Evolutionary conservation across 92 coral and sea anemone species (phyloP).

Genomic region (Scolanthus callimorphus): DNA sequence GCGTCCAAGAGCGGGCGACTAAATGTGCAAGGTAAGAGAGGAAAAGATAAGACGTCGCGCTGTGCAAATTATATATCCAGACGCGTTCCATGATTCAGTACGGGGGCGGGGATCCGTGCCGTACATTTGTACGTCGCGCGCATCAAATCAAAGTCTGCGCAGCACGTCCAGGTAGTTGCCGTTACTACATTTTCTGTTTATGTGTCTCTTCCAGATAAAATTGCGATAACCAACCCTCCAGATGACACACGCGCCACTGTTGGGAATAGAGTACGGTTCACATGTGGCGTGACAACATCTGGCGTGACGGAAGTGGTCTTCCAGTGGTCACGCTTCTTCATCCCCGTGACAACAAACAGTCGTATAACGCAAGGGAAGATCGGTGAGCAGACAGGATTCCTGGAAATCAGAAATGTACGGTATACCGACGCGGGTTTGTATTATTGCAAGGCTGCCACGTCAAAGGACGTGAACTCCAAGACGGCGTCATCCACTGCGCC

Average conservation of each 20-base stretch:
- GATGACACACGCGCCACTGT: constrained; percentile 17
- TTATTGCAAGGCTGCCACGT: constrained; percentile 40
- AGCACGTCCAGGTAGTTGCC: too few relatives aligned
- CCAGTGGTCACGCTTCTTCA: constrained; percentile 50
- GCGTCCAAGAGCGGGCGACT: constrained; percentile 55
- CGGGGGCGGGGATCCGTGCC: too few relatives aligned
- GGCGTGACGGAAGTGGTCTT: constrained; percentile 52
- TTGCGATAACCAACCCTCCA: constrained; percentile 50
- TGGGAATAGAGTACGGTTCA: constrained; percentile 44
- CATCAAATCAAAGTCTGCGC: too few relatives aligned
- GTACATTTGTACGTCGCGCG: too few relatives aligned
- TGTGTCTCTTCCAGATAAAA: too few relatives aligned
- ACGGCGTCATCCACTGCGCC: constrained; percentile 21
- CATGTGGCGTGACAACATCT: constrained; percentile 58
- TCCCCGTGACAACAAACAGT: constrained; percentile 23
- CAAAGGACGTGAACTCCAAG: constrained; percentile 20
- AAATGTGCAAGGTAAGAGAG: constrained; percentile 66
- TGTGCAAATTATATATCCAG: too few relatives aligned
- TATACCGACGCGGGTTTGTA: constrained; percentile 65
- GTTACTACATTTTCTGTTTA: too few relatives aligned
- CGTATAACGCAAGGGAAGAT: constrained; percentile 38
- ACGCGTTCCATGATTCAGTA: too few relatives aligned
- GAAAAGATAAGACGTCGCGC: too few relatives aligned
- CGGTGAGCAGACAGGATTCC: constrained; percentile 39
- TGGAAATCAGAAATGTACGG: constrained; percentile 36